A percentile compares a stretch with the other conserved stretches of the same genome.
These are phyloP conservation scores for Okamejei kenojei DNA, from an alignment of 2,797 vertebrate genomes.

Conservation along the genomic window DNA sequence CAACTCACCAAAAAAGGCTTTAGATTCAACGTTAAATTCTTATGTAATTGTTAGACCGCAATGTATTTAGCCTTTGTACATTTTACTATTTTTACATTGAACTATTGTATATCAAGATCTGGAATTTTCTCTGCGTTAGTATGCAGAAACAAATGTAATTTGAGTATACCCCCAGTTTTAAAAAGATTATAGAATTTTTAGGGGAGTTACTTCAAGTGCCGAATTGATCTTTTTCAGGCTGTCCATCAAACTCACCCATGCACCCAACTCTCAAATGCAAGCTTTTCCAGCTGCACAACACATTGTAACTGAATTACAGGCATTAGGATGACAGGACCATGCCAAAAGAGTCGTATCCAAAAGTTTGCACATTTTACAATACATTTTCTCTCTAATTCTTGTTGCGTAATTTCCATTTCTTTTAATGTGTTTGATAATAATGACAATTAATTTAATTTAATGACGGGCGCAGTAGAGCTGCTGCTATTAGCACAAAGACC, in stretches of 20 bases:
- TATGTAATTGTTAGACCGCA: background rate
- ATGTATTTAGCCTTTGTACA: too few relatives aligned
- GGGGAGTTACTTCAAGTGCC: background rate
- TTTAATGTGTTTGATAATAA: background rate
- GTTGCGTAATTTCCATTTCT: background rate
- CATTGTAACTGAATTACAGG: background rate
- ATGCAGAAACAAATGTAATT: background rate
- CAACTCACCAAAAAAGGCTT: background rate
- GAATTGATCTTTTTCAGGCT: background rate
- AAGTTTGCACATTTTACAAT: background rate
- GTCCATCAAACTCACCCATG: background rate
- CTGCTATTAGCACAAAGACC: too few relatives aligned
- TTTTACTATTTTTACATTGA: background rate
- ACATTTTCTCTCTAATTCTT: background rate
- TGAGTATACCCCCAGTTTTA: background rate
- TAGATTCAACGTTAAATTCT: background rate
- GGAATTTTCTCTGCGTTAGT: background rate
- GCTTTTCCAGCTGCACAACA: background rate
- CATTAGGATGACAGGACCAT: background rate
- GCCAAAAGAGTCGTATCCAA: background rate
- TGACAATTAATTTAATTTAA: too few relatives aligned
- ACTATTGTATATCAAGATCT: background rate
- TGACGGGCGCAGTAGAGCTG: too few relatives aligned
- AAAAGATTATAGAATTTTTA: background rate
- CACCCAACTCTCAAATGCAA: background rate